A percentile compares a stretch with the other conserved stretches of the same genome.
Evolutionary conservation across 2,113 vertebrate genomes (phyloP).

Genomic region (Lamprologus callipterus): DNA sequence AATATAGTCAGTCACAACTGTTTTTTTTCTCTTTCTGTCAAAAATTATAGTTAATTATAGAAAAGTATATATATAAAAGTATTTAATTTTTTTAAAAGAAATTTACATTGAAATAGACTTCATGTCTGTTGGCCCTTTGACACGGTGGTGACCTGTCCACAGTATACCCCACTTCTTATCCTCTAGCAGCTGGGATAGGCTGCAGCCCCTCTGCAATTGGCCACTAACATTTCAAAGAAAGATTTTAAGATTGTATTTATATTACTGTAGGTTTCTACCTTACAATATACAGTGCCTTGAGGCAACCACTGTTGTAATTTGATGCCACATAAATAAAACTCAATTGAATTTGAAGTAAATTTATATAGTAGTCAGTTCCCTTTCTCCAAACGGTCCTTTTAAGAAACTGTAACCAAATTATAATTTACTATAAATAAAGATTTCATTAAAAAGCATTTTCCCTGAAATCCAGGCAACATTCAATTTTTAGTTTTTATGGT

Average conservation of each 20-base stretch:
- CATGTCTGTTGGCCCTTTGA: neutral
- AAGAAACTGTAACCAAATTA: neutral
- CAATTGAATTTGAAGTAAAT: neutral
- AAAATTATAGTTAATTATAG: neutral
- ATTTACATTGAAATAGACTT: neutral
- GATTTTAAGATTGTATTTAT: neutral
- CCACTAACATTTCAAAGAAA: neutral
- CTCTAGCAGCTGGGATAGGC: neutral
- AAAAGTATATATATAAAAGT: neutral
- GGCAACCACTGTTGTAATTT: neutral
- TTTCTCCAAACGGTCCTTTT: neutral
- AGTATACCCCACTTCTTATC: neutral
- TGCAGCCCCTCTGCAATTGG: neutral
- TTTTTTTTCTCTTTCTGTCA: neutral
- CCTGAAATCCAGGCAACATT: neutral
- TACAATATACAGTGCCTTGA: neutral
- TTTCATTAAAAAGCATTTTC: neutral
- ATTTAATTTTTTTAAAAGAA: neutral
- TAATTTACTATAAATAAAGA: neutral
- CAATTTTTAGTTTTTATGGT: neutral
- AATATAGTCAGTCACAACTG: neutral
- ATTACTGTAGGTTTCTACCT: neutral
- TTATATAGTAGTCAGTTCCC: neutral
- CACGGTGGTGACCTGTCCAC: neutral
- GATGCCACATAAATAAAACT: neutral